Base-by-base conservation (phyloP, 2,797 vertebrate genomes). In the Eulemur coronatus region DNA sequence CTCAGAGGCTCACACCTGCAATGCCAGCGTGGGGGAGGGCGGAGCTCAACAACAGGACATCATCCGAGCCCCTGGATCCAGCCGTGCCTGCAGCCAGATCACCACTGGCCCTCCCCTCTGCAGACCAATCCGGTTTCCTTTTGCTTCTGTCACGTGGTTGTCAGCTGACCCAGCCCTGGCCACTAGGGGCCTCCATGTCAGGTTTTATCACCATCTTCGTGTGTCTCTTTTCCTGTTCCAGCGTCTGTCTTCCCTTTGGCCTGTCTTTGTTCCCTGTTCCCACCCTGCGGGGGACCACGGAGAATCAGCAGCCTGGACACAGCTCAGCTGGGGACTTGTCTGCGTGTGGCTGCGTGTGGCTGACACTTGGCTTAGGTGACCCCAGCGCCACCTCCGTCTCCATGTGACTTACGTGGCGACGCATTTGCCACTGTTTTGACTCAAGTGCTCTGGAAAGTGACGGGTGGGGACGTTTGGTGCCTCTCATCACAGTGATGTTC, bases 271-370 rank as follows among this genome's bases (percentile, higher is more conserved):
- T 30, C 0, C 59, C 50, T 24, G 18, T 18, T n/a, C 17, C 24
- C 46, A 17, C 24, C 75, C 38, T 17, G 9, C n/a, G 3, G 14
- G 55, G 43, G 30, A 18, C 72, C 72, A 4, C 18, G 26, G n/a
- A 10, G 20, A 7, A 7, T 4, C 41, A 30, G 5, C 38, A 1
- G 7, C 20, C 17, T n/a, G 9, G 4, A 8, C 2, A 2, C 17
- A 33, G 61, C n/a, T 13, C 18, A 5, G 30, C 7, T 26, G 12
- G 0, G 5, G 0, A 2, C 38, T 13, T 41, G 7, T 17, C 24
- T 33, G 0, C 1, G 17, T 10, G 30, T 30, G 0, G 20, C 20
- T 17, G 10, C 12, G 20, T 2, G 4, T 72, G 0, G 4, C 61
- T 76, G 28, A 6, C 4, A 0, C 17, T n/a, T 50, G 89, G 26